Evolutionary conservation across 2,113 vertebrate species (phyloP).

Genomic region (Oryzias javanicus): DNA sequence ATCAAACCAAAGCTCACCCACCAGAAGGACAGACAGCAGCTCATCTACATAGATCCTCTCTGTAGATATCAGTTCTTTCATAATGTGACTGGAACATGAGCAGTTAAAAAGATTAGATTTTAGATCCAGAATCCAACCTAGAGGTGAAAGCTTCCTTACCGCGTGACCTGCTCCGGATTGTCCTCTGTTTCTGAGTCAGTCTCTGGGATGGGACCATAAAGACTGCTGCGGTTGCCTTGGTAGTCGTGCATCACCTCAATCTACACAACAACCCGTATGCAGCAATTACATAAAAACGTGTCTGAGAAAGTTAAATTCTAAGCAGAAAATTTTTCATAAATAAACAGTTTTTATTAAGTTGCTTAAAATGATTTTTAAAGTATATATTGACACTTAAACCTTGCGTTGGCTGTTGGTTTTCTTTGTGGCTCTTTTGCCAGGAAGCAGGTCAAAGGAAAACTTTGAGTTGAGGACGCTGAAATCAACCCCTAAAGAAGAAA

Average conservation of each 20-base stretch:
- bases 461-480: constrained; percentile 85
- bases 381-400: constrained; percentile 62
- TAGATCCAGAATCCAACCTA: neutral
- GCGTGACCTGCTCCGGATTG: constrained; percentile 83
- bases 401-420: constrained; percentile 84
- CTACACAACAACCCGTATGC: constrained; percentile 67
- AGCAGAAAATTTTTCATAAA: too few species aligned
- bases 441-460: constrained; percentile 89
- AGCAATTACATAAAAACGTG: neutral
- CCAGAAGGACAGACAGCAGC: constrained; percentile 88
- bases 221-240: constrained; percentile 82
- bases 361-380: neutral
- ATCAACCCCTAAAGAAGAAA: constrained; percentile 77
- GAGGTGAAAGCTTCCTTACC: constrained; percentile 65
- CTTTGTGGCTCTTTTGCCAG: constrained; percentile 85
- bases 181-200: constrained; percentile 83
- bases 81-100: constrained; percentile 78
- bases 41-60: constrained; percentile 91
- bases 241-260: constrained; percentile 91
- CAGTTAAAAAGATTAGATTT: neutral
- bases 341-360: neutral
- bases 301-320: too few species aligned
- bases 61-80: constrained; percentile 90
- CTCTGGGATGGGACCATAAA: constrained; percentile 56
- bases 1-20: constrained; percentile 60